Base-by-base conservation (phyloP, 2,113 vertebrate species). In the Mystacornis crossleyi region DNA sequence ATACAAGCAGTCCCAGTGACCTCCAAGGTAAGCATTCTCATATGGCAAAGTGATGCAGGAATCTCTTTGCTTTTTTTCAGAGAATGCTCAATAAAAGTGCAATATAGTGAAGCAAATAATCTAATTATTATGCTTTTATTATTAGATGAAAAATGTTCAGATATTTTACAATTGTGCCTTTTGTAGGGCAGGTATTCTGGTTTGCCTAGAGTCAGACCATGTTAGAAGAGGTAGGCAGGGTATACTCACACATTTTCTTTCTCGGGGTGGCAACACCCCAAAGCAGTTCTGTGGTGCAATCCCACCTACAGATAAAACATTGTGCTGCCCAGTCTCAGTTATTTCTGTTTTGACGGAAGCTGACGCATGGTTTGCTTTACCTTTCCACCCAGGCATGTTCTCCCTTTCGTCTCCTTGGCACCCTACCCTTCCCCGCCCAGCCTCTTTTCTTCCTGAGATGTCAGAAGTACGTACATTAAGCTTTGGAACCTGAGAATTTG, bases 401-500 rank as follows among this genome's bases (percentile, higher is more conserved):
- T 66, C 55, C 29, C 31, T 74, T 60, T 40, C 25, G 34, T 71
- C n/a, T 84, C 50, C 51, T 50, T 2, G 1, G 48, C 64, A 81
- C 31, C 31, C 47, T 28, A 54, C 42, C 50, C 21, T 61, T 67
- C 61, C 60, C 53, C 18, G 18, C 65, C 83, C 73, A 83, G 40
- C 42, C 74, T 81, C 82, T 81, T 83, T 71, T 92, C 88, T 93
- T 96, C 95, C 93, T 96, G 95, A 97, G 94, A 93, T 72, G 81
- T 89, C 86, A 50, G 26, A 89, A 89, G 31, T 77, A 93, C 2
- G 2, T 60, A 86, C 7, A 4, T 67, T 93, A 89, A 86, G 50
- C 65, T 97, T 96, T 85, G 74, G 64, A 95, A 96, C 82, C 93
- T 93, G 93, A 97, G 96, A 92, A 92, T 86, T 45, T 93, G 90